These are phyloP conservation scores for Mustelus asterias DNA, from an alignment of 2,113 vertebrate genomes.

Conservation along the genomic window DNA sequence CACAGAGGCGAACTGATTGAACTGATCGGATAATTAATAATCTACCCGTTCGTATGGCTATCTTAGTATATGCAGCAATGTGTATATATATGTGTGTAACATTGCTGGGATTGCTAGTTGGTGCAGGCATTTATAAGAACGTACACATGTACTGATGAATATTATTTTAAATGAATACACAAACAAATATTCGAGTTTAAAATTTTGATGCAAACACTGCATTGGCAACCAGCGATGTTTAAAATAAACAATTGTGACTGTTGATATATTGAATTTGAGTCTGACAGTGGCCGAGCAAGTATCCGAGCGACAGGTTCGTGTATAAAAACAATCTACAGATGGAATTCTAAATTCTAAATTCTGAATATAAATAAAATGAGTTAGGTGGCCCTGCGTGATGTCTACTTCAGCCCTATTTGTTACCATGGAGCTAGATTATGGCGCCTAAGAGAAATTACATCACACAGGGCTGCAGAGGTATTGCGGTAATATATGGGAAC, in stretches of 20 bases:
- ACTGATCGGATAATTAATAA: neutral
- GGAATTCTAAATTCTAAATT: neutral
- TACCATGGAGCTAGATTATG: neutral
- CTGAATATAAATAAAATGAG: constrained; percentile 4
- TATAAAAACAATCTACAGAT: neutral
- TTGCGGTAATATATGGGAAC: neutral
- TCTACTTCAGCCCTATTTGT: neutral
- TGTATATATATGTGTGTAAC: neutral
- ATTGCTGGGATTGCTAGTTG: neutral
- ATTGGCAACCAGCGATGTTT: neutral
- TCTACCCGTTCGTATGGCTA: neutral
- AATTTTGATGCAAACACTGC: too few species aligned
- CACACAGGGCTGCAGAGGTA: neutral
- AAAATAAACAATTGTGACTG: neutral
- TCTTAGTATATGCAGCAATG: too few species aligned
- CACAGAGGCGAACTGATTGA: neutral
- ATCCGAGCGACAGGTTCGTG: neutral
- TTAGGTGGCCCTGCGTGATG: neutral
- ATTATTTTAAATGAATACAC: neutral
- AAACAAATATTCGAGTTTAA: neutral
- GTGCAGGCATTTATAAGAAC: too few species aligned
- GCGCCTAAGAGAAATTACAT: constrained; percentile 15
- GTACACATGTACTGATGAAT: neutral
- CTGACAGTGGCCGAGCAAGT: neutral
- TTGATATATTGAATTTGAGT: neutral